A percentile compares a stretch with the other conserved stretches of the same genome.
Evolutionary conservation across 2,888 invertebrate genomes (phyloP).

Genomic region (Sceliomorpha sp.): DNA sequence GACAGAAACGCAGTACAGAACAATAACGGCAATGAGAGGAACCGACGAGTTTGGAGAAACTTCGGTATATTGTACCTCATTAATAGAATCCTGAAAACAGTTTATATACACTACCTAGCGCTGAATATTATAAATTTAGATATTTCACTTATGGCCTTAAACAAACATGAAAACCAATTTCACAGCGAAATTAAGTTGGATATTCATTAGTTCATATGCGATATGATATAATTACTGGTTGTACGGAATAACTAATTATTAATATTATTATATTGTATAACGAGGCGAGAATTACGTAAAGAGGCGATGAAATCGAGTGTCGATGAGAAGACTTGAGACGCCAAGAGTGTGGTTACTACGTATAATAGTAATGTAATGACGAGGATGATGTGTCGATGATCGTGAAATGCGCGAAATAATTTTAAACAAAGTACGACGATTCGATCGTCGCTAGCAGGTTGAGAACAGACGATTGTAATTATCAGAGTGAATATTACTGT

Average conservation of each 20-base stretch:
- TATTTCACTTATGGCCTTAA: constrained; percentile 77
- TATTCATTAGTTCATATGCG: constrained; percentile 62
- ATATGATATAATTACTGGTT: constrained; percentile 61
- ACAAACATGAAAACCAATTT: constrained; percentile 62
- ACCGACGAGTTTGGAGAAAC: constrained; percentile 52
- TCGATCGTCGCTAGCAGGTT: constrained; percentile 57
- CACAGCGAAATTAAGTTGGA: constrained; percentile 59
- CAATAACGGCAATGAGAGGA: constrained; percentile 25
- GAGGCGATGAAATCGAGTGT: constrained; percentile 29
- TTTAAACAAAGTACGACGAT: constrained; percentile 55
- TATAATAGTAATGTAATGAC: constrained; percentile 50
- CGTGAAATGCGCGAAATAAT: constrained; percentile 54
- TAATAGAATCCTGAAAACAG: constrained; percentile 60
- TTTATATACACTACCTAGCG: constrained; percentile 67
- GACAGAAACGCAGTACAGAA: constrained; percentile 8
- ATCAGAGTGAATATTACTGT: constrained; percentile 72
- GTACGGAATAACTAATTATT: constrained; percentile 59
- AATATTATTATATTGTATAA: constrained; percentile 58
- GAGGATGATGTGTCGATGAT: constrained; percentile 55
- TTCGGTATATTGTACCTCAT: constrained; percentile 63
- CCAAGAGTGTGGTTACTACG: constrained; percentile 52
- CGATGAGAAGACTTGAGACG: constrained; percentile 36
- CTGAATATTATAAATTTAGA: constrained; percentile 70
- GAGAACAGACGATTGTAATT: constrained; percentile 65
- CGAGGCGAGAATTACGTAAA: constrained; percentile 36